These are phyloP conservation scores for Hippoglossus stenolepis DNA, from an alignment of 2,113 vertebrate genomes.

Conservation along the genomic window DNA sequence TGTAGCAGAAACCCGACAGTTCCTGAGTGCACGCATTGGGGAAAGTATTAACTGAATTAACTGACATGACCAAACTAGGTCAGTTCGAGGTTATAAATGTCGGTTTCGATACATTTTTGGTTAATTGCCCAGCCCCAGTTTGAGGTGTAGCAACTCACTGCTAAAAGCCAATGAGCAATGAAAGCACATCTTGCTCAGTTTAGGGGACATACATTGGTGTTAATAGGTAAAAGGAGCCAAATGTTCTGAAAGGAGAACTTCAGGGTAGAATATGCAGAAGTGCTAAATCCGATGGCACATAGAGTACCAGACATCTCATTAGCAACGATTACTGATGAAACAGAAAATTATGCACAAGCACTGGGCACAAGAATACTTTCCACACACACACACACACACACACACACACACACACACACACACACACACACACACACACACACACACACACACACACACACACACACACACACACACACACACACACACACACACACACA, in stretches of 20 bases:
- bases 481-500: constrained; percentile 16
- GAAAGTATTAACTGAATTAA: no score
- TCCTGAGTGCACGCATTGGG: no score
- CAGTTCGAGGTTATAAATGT: no score
- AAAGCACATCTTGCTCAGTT: constrained; percentile 7
- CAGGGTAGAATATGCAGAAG: constrained; percentile 42
- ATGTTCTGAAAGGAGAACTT: constrained; percentile 43
- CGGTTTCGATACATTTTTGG: no score
- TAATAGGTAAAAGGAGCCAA: constrained; percentile 25
- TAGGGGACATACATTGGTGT: not conserved
- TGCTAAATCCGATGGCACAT: constrained; percentile 51
- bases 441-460: constrained; percentile 11
- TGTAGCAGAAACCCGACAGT: not conserved
- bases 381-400: constrained; percentile 11
- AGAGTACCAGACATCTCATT: constrained; percentile 70
- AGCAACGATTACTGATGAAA: constrained; percentile 71
- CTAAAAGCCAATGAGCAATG: constrained; percentile 20
- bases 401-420: constrained; percentile 11
- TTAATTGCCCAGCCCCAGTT: not conserved
- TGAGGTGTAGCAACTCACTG: constrained; percentile 18
- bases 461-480: constrained; percentile 6
- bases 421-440: constrained; percentile 9
- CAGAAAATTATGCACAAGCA: constrained; percentile 57
- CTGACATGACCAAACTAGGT: no score
- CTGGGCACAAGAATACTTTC: constrained; percentile 23